These are phyloP conservation scores for Ctenodactylus gundi DNA, from an alignment of 2,113 vertebrate species.

Conservation along the genomic window DNA sequence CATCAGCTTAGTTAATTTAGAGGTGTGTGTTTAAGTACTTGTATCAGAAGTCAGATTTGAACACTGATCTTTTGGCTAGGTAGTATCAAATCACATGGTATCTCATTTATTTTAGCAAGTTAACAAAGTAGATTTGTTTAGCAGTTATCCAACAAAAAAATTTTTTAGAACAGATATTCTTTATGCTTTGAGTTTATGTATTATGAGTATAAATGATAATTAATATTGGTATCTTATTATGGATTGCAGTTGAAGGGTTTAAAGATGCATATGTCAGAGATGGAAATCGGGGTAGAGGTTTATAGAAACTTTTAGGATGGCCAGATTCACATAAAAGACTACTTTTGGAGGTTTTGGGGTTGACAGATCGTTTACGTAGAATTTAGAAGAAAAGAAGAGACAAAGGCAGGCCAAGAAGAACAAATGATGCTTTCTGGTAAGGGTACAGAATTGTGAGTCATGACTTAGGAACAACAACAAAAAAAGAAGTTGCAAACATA, in stretches of 20 bases:
- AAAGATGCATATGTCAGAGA: not conserved
- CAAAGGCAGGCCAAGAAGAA: not conserved
- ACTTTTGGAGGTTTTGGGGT: not conserved
- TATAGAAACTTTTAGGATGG: not conserved
- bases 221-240: conserved; percentile 18
- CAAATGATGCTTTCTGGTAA: not conserved
- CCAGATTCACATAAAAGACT: not conserved
- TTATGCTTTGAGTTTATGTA: conserved; percentile 18
- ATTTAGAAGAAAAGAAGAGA: conserved; percentile 45
- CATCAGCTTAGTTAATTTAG: conserved; percentile 26
- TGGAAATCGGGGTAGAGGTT: not conserved
- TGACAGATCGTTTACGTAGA: not conserved
- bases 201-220: not conserved
- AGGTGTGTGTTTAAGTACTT: conserved; percentile 17
- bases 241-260: not conserved
- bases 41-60: not conserved
- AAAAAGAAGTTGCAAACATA: not conserved
- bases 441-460: not conserved
- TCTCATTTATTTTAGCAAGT: conserved; percentile 9
- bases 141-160: not conserved
- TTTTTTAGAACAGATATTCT: conserved; percentile 16
- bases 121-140: conserved; percentile 42
- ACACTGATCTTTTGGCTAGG: not conserved
- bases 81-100: not conserved
- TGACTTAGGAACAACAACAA: not conserved